A percentile compares a stretch with the other conserved stretches of the same genome.
Conservation (phyloP, 2,797 vertebrate genomes). For the Sparus aurata region DNA sequence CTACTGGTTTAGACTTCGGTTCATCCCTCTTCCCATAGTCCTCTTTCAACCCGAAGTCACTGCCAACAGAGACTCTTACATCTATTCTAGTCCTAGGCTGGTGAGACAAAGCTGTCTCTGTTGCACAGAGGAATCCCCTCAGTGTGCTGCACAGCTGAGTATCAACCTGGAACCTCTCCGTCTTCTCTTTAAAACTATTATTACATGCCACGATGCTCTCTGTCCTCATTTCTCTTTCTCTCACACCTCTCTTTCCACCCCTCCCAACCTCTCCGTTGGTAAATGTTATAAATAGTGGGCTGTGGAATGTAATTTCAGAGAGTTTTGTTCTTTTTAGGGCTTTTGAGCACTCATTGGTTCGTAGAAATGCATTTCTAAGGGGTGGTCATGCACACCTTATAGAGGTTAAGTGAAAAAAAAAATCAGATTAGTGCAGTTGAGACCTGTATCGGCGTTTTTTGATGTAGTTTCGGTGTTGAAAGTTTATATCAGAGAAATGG, state of each 20-base stretch:
- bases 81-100: conserved; percentile 40
- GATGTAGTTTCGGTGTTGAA: conserved; percentile 12
- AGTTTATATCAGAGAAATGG: conserved; percentile 34
- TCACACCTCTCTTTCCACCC: conserved; percentile 35
- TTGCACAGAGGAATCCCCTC: conserved; percentile 62
- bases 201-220: conserved; percentile 39
- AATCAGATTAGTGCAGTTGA: not conserved
- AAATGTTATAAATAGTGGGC: conserved; percentile 58
- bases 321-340: conserved; percentile 25
- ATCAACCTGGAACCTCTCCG: conserved; percentile 59
- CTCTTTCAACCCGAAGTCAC: conserved; percentile 6
- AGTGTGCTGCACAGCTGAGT: conserved; percentile 50
- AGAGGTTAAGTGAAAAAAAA: not conserved
- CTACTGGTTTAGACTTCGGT: not conserved
- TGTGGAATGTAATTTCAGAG: conserved; percentile 47
- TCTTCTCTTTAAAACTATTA: conserved; percentile 57
- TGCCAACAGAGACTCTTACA: conserved; percentile 28
- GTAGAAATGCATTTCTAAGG: conserved; percentile 13
- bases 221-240: conserved; percentile 47
- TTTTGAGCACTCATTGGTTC: conserved; percentile 13
- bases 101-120: conserved; percentile 70
- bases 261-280: conserved; percentile 36
- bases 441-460: conserved; percentile 8
- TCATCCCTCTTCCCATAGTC: conserved; percentile 1
- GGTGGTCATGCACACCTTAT: not conserved